These are phyloP conservation scores for Drosophila prostipennis DNA, from an alignment of 2,888 invertebrate species.

Conservation along the genomic window DNA sequence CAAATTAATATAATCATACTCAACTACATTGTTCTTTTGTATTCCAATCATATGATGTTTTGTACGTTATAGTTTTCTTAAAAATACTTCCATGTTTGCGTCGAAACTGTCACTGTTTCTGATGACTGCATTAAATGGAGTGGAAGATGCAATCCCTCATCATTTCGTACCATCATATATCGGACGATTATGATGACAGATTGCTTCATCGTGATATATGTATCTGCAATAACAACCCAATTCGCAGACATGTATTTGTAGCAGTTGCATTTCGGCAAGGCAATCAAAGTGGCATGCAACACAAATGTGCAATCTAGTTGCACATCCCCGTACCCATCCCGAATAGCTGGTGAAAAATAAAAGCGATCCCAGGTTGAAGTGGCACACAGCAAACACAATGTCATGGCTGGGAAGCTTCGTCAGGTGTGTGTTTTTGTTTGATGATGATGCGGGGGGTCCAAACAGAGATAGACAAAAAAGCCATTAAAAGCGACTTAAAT, in stretches of 20 bases:
- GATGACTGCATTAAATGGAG: background rate
- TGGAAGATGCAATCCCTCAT: background rate
- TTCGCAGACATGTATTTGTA: constrained; percentile 20
- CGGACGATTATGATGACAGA: constrained; percentile 39
- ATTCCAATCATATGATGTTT: background rate
- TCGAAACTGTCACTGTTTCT: background rate
- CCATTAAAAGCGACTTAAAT: constrained; percentile 63
- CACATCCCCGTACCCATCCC: constrained; percentile 4
- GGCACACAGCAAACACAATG: constrained; percentile 40
- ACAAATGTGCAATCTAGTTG: constrained; percentile 49
- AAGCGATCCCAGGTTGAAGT: constrained; percentile 32
- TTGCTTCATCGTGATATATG: constrained; percentile 10
- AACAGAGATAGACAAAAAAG: constrained; percentile 58
- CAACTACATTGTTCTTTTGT: background rate
- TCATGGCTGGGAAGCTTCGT: constrained; percentile 23
- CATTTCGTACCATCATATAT: background rate
- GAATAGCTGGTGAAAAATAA: constrained; percentile 28
- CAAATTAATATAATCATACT: too few species aligned
- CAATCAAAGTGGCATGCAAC: constrained; percentile 40
- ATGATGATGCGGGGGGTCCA: background rate
- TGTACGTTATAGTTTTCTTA: background rate
- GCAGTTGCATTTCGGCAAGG: constrained; percentile 21
- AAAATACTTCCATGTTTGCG: background rate
- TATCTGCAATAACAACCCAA: constrained; percentile 19
- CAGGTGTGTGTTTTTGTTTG: constrained; percentile 7